Base-by-base conservation (phyloP, 2,888 invertebrate genomes). In the Drosophila fulvimacula region DNA sequence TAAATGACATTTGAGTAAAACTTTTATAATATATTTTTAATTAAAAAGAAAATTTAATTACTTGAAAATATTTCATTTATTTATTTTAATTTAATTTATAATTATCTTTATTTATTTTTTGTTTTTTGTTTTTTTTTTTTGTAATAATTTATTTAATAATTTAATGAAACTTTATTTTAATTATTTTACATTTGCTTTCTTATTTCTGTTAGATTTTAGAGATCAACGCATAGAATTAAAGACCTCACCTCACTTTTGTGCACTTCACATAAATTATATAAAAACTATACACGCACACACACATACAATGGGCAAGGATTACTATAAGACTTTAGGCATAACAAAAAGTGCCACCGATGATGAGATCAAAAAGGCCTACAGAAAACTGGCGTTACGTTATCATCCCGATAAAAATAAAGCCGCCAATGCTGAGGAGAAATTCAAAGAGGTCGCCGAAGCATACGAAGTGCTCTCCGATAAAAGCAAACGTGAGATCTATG, bases 371-470 rank as follows among this genome's bases (percentile, higher is more conserved):
- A 99, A 98, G 92, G 98, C 98, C 5, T 99, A 99, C 92, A 95
- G 98, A 85, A 97, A 99, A 93, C 94, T 99, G 93, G 99, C 99
- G 19, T 93, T 99, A 67, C 98, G 98, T 92, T 99, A 97, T 93
- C 99, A 99, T 93, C 99, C 99, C 30, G 99, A 99, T 92, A 99
- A 99, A 93, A 99, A 99, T 93, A 98, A 98, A 94, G 94, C 96
- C 2, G 93, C 98, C 19, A 98, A 97, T 71, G 99, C 99, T 0
- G 99, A 99, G 92, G 98, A 98, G 89, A 96, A 96, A 89, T 99
- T 99, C 92, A 99, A 98, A 92, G 97, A 99, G 93, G 96, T 99
- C 3, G 99, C 99, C 0, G 99, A 99, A 93, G 99, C 99, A 0
- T 99, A 99, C 91, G 99, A 98, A 92, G 98, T 98, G 11, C 93